Evolutionary conservation across 1,140 invertebrate genomes (phyloP), one percentile per base, ranked within the genome.

Genomic region (Tetramorium simillimum): DNA sequence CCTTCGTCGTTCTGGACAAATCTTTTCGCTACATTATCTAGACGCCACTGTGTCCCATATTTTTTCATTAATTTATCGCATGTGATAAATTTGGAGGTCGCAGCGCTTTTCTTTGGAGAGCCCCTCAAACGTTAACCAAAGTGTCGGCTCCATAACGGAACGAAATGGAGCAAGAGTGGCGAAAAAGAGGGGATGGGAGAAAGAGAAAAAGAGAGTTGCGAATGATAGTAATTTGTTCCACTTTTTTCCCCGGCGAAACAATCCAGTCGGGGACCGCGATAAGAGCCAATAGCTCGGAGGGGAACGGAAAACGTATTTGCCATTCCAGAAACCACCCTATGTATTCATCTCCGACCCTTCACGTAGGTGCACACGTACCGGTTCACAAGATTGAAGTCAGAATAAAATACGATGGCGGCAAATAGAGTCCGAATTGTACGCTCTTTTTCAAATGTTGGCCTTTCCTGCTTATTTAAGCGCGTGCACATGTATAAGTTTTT

Each of bases 261-360:
- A 89, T 89, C 56, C 81, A 75, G 86, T 60, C 53, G 73, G 58
- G 58, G 63, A 89, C 56, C 73, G 65, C 87, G 87, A 88, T 89
- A 89, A 89, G 87, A 80, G 88, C 51, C 88, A 80, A 89, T 88
- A 80, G 87, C 73, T 60, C 14, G 24, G 73, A 85, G 80, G 87
- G 75, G 88, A 80, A 63, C 53, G 46, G 46, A 70, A 88, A 89
- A 58, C 73, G 87, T 88, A 88, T 89, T 89, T 89, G 70, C 81
- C 87, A 89, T 89, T 89, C 87, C 87, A 58, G 88, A 86, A 88
- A 89, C 87, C 88, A 87, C 85, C 88, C 89, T 70, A 60, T 49
- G 77, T 86, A 90, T 90, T 76, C 37, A 77, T 89, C 88, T 89
- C 62, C 81, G 72, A 49, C 53, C 43, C 51, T 78, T 60, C 87